phyloP scores from a whole-genome alignment of 2,113 vertebrate species.

The Upupa epops region DNA sequence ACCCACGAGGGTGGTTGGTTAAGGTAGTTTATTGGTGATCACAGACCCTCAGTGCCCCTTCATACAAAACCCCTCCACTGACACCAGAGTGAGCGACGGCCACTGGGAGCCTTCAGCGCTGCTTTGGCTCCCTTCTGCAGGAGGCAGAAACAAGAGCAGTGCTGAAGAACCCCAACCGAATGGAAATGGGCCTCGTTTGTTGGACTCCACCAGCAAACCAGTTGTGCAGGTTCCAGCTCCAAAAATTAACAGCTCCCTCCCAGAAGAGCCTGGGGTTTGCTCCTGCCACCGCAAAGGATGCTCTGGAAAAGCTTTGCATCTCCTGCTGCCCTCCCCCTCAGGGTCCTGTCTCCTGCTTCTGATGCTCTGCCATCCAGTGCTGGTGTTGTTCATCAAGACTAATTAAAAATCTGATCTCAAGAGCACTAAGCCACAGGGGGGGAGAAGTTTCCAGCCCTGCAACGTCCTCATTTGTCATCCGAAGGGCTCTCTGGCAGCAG shows the following conservation, averaged over 20 bases:
- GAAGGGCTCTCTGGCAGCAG: neutral
- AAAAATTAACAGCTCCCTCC: neutral
- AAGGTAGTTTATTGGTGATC: constrained; percentile 38
- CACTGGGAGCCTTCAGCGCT: neutral
- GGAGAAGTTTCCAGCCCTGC: neutral
- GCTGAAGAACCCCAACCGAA: neutral
- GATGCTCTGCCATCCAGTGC: neutral
- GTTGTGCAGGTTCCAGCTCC: neutral
- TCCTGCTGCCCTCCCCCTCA: accelerated
- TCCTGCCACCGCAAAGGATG: accelerated
- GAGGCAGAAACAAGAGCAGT: neutral
- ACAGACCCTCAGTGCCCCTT: neutral
- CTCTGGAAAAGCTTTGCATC: accelerated
- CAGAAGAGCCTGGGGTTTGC: neutral
- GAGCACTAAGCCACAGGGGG: neutral
- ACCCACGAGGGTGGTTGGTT: neutral
- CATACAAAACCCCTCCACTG: neutral
- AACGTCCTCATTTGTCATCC: constrained; percentile 10
- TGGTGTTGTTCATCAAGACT: neutral
- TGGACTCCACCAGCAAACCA: neutral
- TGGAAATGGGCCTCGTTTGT: neutral
- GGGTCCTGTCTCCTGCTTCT: neutral
- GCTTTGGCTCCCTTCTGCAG: neutral
- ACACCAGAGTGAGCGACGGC: neutral
- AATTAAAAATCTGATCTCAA: neutral